Percentiles rank a stretch among this genome's conserved stretches.
Conservation (phyloP, 2,888 invertebrate genomes). For the Euproctis similis region DNA sequence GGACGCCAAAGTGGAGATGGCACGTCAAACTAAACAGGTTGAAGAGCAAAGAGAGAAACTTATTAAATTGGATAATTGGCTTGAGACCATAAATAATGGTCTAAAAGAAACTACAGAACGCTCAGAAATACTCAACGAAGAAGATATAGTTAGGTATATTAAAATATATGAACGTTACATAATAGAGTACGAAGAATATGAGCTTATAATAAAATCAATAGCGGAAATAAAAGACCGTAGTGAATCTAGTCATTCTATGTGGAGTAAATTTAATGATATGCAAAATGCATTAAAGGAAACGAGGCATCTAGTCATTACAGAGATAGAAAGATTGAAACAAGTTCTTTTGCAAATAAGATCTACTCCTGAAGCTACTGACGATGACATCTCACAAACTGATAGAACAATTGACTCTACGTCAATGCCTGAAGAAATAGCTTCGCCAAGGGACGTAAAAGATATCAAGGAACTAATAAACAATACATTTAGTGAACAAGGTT, state of each 20-base stretch:
- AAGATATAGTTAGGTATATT: constrained; percentile 60
- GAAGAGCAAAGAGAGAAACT: constrained; percentile 58
- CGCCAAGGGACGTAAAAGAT: constrained; percentile 35
- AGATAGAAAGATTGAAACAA: constrained; percentile 72
- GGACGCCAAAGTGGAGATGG: constrained; percentile 62
- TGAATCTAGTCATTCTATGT: constrained; percentile 70
- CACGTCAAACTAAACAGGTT: constrained; percentile 50
- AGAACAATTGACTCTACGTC: constrained; percentile 81
- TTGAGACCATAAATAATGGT: constrained; percentile 64
- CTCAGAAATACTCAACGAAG: constrained; percentile 49
- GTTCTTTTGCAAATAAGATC: constrained; percentile 57
- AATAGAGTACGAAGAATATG: constrained; percentile 63
- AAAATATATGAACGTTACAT: constrained; percentile 66
- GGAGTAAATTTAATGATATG: constrained; percentile 74
- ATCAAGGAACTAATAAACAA: constrained; percentile 25
- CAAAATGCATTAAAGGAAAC: constrained; percentile 77
- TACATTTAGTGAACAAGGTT: constrained; percentile 6
- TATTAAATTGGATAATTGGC: constrained; percentile 65
- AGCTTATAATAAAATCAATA: constrained; percentile 58
- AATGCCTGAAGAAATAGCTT: constrained; percentile 81
- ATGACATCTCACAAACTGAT: constrained; percentile 72
- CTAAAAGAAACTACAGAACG: constrained; percentile 61
- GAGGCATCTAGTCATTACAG: constrained; percentile 75
- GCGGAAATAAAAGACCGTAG: constrained; percentile 60
- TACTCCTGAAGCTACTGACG: constrained; percentile 55